Conservation (phyloP, 2,113 vertebrate genomes). For the Sialia sialis region DNA sequence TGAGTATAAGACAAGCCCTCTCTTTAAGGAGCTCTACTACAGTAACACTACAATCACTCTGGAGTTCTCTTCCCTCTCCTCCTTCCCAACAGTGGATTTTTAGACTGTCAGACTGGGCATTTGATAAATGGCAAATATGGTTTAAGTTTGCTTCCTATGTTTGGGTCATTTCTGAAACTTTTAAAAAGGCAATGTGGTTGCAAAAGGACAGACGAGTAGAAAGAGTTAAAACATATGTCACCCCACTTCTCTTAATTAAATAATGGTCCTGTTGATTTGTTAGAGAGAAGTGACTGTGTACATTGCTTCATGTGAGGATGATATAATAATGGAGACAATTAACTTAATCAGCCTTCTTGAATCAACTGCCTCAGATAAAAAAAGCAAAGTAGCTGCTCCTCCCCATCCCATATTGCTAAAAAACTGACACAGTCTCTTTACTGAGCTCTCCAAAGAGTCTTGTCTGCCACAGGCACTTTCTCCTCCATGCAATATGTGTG, state of each 20-base stretch:
- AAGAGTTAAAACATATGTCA: background rate
- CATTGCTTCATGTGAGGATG: background rate
- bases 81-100: background rate
- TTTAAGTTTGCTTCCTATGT: background rate
- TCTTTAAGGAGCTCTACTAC: background rate
- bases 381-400: background rate
- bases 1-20: conserved; percentile 68
- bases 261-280: background rate
- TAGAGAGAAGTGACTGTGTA: background rate
- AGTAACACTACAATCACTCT: background rate
- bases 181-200: background rate
- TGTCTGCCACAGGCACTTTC: background rate
- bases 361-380: background rate
- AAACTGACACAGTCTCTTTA: background rate
- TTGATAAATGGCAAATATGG: background rate
- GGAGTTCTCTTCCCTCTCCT: background rate
- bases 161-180: background rate
- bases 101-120: background rate
- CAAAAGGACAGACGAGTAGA: background rate
- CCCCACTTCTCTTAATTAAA: background rate
- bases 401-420: background rate
- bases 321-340: background rate
- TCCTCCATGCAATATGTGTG: background rate
- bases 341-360: background rate
- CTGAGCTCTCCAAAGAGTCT: background rate